A percentile compares a stretch with the other conserved stretches of the same genome.
Conservation (phyloP, 2,113 vertebrate species). For the Cheilinus undulatus region DNA sequence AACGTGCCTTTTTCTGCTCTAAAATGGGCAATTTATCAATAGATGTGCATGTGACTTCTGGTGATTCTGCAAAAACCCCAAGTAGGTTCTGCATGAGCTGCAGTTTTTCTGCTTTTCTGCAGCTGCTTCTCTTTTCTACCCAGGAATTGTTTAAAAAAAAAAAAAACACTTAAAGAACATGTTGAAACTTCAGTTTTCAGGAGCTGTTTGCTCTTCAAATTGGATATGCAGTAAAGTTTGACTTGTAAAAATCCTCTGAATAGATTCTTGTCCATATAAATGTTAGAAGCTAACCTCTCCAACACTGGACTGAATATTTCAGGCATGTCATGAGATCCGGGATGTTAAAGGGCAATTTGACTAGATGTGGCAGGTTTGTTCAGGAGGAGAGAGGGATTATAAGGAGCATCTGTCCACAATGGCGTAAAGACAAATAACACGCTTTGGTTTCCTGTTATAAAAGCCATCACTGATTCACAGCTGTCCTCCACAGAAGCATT, state of each 20-base stretch:
- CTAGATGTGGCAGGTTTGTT: background rate
- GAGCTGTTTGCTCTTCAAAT: background rate
- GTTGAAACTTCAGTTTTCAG: no score
- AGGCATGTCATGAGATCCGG: background rate
- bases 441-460: conserved; percentile 46
- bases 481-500: conserved; percentile 42
- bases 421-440: conserved; percentile 52
- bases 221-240: background rate
- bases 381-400: conserved; percentile 1
- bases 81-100: no score
- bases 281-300: conserved; percentile 55
- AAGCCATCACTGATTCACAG: conserved; percentile 57
- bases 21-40: no score
- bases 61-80: no score
- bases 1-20: no score
- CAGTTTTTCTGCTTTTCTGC: no score
- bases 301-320: conserved; percentile 40
- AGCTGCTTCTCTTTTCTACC: no score
- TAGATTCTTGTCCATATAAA: conserved; percentile 42
- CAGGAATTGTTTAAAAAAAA: no score
- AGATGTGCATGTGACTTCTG: no score
- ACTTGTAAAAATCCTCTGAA: background rate
- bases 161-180: no score
- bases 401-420: conserved; percentile 26
- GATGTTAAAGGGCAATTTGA: conserved; percentile 29